Evolutionary conservation across 92 coral and sea anemone species (phyloP), one percentile per base, ranked within the genome.

Genomic region (Hydrozoanthus gracilis): DNA sequence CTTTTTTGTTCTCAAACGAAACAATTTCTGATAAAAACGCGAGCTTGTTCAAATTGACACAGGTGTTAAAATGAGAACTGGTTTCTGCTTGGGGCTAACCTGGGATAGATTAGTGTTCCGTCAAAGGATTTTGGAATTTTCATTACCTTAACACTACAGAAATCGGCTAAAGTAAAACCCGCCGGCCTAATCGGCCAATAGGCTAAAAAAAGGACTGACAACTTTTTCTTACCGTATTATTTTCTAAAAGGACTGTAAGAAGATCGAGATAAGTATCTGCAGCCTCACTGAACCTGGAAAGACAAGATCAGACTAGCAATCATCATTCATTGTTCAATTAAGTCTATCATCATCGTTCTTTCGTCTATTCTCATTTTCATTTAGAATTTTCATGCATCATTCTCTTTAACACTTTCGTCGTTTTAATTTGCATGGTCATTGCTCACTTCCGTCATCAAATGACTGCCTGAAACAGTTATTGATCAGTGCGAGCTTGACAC

Each of bases 231-330:
- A 80, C 85, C 85, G 20, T 48, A 80, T 65, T 58, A 44, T 73
- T 80, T 27, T 80, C 85, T n/a, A 80, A 46, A 49, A 80, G 16
- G 13, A 66, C 48, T 80, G 85, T 49, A 48, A 80, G 85, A 6
- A 80, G 75, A 65, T 80, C 85, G 44, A 80, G 85, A 35, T 46
- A 80, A 8, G 60, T 47, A 65, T 80, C 20, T 20, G 64, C 85
- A n/a, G 85, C 85, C 46, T 80, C 85, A 6, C 11, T 17, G 66
- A 66, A 80, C 73, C 85, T 80, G 75, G 18, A 49, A 47, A 52
- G 44, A 10, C 2, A 76, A 76, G 8, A 11, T 27, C 39, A 27
- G 39, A 27, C 39, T 27, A 27, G 2, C 44, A 52, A 68, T 35
- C 3, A 8, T 6, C 13, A 68, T 7, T 14, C 64, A 58, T 7